Conservation (phyloP, 2,797 vertebrate genomes). For the Polyboroides typus region DNA sequence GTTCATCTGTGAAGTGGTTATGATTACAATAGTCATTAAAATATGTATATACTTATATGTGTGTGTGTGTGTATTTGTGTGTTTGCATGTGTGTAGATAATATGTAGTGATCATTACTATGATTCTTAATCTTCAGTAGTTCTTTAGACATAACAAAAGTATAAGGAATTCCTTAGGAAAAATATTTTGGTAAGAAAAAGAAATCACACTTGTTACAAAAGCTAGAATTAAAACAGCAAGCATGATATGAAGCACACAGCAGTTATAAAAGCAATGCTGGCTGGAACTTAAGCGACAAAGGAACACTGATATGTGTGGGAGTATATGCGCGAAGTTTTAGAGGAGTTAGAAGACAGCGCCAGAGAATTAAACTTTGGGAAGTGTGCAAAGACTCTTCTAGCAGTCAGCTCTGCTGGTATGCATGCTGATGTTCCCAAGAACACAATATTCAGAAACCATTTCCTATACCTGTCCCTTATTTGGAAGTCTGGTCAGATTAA, state of each 20-base stretch:
- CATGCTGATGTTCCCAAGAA: background rate
- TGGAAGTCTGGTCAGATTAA: conserved; percentile 35
- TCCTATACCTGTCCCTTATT: background rate
- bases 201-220: background rate
- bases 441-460: background rate
- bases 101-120: background rate
- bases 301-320: background rate
- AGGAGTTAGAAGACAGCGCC: background rate
- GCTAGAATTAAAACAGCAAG: background rate
- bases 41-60: background rate
- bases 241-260: background rate
- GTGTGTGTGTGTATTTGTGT: background rate
- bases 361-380: background rate
- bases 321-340: background rate
- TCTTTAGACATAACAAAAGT: background rate
- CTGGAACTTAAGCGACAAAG: background rate
- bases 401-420: background rate
- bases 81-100: background rate
- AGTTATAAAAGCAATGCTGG: background rate
- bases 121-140: background rate
- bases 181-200: background rate
- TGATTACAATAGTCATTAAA: background rate
- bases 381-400: background rate
- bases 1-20: background rate
- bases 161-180: background rate